A percentile compares a stretch with the other conserved stretches of the same genome.
These are phyloP conservation scores for Aplochiton taeniatus DNA, from an alignment of 2,797 vertebrate species.

Conservation along the genomic window DNA sequence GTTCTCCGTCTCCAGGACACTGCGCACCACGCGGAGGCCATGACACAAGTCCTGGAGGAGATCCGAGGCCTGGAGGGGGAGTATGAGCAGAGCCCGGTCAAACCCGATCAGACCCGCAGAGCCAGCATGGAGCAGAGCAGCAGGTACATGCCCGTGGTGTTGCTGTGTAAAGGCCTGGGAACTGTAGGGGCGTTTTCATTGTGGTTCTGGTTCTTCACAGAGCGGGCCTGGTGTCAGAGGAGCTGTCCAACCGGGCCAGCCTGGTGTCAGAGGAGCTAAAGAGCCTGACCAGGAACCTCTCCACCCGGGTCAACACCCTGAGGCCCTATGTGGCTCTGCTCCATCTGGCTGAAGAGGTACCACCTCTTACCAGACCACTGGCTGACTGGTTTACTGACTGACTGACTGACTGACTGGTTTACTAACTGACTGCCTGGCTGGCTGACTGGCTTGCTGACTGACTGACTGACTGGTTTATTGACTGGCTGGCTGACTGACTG, in stretches of 20 bases:
- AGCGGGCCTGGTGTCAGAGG: slow-evolving; percentile 7
- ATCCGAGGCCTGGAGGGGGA: slow-evolving; percentile 61
- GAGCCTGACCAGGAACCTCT: slow-evolving; percentile 66
- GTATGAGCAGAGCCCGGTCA: too few species aligned
- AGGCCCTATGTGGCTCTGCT: slow-evolving; percentile 77
- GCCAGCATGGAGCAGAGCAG: not conserved
- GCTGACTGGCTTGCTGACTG: too few species aligned
- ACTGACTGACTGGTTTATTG: too few species aligned
- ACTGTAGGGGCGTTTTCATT: too few species aligned
- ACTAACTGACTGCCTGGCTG: too few species aligned
- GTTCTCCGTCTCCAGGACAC: slow-evolving; percentile 12
- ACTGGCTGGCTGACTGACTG: too few species aligned
- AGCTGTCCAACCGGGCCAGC: slow-evolving; percentile 66
- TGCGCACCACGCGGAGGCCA: slow-evolving; percentile 41
- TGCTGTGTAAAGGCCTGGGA: too few species aligned
- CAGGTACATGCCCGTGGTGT: not conserved
- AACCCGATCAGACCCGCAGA: not conserved
- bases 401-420: too few species aligned
- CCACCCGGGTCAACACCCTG: slow-evolving; percentile 69
- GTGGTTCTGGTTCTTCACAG: too few species aligned
- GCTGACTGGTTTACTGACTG: too few species aligned
- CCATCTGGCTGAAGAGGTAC: slow-evolving; percentile 79
- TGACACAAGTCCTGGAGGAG: slow-evolving; percentile 73
- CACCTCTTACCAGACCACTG: not conserved
- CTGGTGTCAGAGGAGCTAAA: slow-evolving; percentile 74